These are phyloP conservation scores for Cyrtorhinus lividipennis DNA, from an alignment of 1,140 invertebrate species.

Conservation along the genomic window DNA sequence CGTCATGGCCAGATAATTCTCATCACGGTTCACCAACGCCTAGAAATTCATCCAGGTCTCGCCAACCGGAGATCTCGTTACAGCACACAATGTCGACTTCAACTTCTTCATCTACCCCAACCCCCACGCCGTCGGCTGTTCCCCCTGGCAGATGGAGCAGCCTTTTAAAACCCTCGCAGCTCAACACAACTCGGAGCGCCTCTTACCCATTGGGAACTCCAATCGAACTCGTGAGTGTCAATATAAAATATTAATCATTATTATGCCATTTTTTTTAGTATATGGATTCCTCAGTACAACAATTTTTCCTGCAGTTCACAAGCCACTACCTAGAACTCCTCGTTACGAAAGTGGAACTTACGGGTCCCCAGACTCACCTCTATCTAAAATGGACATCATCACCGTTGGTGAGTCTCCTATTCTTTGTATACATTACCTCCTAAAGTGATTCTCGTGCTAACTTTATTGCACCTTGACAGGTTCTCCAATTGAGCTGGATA, in stretches of 20 bases:
- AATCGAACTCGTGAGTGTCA: neutral
- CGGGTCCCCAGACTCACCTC: slow-evolving; percentile 59
- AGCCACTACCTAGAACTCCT: slow-evolving; percentile 13
- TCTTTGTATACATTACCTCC: too few species aligned
- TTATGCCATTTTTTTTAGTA: too few species aligned
- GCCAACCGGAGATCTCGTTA: slow-evolving; percentile 6
- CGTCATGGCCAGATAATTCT: slow-evolving; percentile 14
- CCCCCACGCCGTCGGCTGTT: slow-evolving; percentile 24
- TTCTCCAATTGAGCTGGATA: slow-evolving; percentile 30
- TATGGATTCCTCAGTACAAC: too few species aligned
- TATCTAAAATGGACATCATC: slow-evolving; percentile 65
- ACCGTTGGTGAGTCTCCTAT: slow-evolving; percentile 44
- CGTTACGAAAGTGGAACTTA: slow-evolving; percentile 37
- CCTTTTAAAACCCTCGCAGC: slow-evolving; percentile 26
- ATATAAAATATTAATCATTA: too few species aligned
- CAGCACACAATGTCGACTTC: slow-evolving; percentile 32
- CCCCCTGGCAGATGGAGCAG: slow-evolving; percentile 29
- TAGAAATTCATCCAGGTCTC: slow-evolving; percentile 12
- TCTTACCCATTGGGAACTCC: slow-evolving; percentile 41
- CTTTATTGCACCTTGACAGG: slow-evolving; percentile 28
- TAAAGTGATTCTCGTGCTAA: too few species aligned
- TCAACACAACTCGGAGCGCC: slow-evolving; percentile 34
- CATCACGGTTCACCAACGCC: slow-evolving; percentile 13
- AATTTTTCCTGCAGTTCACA: neutral
- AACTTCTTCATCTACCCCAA: slow-evolving; percentile 37